Evolutionary conservation across 2,888 invertebrate genomes (phyloP), one percentile per base, ranked within the genome.

Genomic region (Andrena marginata): DNA sequence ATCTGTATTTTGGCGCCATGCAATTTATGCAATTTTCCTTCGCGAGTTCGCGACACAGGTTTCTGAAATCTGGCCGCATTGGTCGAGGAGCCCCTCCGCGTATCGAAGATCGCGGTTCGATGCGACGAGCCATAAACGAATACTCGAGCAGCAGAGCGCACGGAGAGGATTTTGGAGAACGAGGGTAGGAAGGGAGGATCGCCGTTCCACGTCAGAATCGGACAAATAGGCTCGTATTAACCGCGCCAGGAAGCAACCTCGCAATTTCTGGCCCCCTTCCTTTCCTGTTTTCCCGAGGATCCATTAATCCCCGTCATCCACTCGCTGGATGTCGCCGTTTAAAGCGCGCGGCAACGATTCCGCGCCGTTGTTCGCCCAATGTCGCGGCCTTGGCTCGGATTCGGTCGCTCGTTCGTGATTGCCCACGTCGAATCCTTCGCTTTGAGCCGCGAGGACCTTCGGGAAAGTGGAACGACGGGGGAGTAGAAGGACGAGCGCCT

Each of bases 301-400:
- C 73, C 67, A 68, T 74, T 68, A 59, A 59, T 68, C 48, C 49
- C 13, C 48, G 59, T 42, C 73, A 6, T 10, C 31, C 51, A 54
- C 6, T 35, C 2, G 23, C 60, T 2, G 5, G 13, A 42, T 42
- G 42, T 42, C 42, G n/a, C n/a, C 23, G 26, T 54, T 60, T 51
- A 13, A 29, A 72, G n/a, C 31, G 23, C 3, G 42, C 42, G 42
- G 16, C 42, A 42, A 42, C 29, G 16, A 42, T 42, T 42, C 42
- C 42, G 29, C 31, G 13, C 10, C 8, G 7, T 20, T 26, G 20
- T 48, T 65, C 73, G 56, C 1, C 35, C 67, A 67, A 74, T 74
- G 74, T 74, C 59, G 59, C 67, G 74, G 59, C 67, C 73, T 74
- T 67, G 67, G 23, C 33, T 29, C 49, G 23, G n/a, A 23, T 35